Evolutionary conservation across 2,113 vertebrate species (phyloP).

Genomic region (Cheilinus undulatus): DNA sequence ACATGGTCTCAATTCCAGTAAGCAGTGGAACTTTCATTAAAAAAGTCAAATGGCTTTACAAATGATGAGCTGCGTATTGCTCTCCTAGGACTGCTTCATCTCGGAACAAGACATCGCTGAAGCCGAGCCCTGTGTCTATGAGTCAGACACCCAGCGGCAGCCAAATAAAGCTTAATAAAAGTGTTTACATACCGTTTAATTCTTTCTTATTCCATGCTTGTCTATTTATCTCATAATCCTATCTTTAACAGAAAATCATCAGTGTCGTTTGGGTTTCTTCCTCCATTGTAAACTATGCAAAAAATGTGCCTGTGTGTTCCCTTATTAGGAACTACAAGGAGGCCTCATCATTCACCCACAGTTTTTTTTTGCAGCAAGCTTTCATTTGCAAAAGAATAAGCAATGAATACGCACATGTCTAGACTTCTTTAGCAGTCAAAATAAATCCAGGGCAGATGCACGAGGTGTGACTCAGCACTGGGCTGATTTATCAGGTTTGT

Average conservation of each 20-base stretch:
- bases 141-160: no score
- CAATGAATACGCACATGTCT: slow-evolving; percentile 59
- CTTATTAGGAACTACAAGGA: slow-evolving; percentile 70
- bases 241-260: slow-evolving; percentile 51
- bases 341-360: slow-evolving; percentile 34
- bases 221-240: slow-evolving; percentile 36
- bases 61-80: slow-evolving; percentile 34
- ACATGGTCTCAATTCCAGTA: no score
- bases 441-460: slow-evolving; percentile 69
- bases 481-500: slow-evolving; percentile 23
- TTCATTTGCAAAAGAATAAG: slow-evolving; percentile 50
- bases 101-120: no score
- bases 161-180: slow-evolving; percentile 18
- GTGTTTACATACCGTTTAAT: slow-evolving; percentile 27
- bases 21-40: no score
- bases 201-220: slow-evolving; percentile 19
- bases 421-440: slow-evolving; percentile 73
- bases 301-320: slow-evolving; percentile 72
- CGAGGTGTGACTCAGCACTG: slow-evolving; percentile 34
- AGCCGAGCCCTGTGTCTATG: not conserved
- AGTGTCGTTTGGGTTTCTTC: slow-evolving; percentile 52
- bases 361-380: slow-evolving; percentile 9
- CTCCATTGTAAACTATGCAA: slow-evolving; percentile 66
- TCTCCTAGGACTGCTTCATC: slow-evolving; percentile 21
- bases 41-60: no score